A percentile compares a stretch with the other conserved stretches of the same genome.
Evolutionary conservation across 2,113 vertebrate species (phyloP).

Genomic region (Bos javanicus): DNA sequence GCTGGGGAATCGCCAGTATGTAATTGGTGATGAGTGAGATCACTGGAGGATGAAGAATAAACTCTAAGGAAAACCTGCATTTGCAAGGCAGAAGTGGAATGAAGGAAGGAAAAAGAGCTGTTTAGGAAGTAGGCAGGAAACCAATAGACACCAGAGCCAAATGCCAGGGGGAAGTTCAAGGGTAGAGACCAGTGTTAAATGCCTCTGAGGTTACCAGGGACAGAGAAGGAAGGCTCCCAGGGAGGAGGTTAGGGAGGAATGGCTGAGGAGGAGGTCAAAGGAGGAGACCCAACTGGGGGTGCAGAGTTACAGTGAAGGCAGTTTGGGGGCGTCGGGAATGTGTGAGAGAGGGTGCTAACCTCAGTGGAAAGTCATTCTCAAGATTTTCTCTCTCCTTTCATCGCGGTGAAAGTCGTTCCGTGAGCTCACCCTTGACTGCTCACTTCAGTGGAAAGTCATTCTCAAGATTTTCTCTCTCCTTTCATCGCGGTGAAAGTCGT

Average conservation of each 20-base stretch:
- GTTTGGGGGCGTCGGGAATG: not conserved
- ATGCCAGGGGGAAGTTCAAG: not conserved
- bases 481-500: not conserved
- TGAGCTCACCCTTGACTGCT: no score
- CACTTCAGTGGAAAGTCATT: not conserved
- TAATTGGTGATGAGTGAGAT: not conserved
- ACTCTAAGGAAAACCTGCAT: not conserved
- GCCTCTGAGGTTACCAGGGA: not conserved
- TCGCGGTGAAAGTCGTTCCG: not conserved
- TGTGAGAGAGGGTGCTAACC: not conserved
- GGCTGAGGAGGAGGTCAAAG: not conserved
- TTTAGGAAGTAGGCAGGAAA: not conserved
- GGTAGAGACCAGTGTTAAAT: rapidly evolving
- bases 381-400: not conserved
- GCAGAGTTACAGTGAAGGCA: not conserved
- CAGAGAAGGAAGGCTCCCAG: rapidly evolving
- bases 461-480: not conserved
- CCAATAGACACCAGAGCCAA: not conserved
- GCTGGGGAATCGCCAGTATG: not conserved
- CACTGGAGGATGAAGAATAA: not conserved
- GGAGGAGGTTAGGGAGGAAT: no score
- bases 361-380: not conserved
- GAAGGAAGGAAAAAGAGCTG: not conserved
- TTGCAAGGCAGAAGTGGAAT: not conserved
- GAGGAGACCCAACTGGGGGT: no score